Evolutionary conservation across 2,888 invertebrate genomes (phyloP).

Genomic region (Tetropium fuscum): DNA sequence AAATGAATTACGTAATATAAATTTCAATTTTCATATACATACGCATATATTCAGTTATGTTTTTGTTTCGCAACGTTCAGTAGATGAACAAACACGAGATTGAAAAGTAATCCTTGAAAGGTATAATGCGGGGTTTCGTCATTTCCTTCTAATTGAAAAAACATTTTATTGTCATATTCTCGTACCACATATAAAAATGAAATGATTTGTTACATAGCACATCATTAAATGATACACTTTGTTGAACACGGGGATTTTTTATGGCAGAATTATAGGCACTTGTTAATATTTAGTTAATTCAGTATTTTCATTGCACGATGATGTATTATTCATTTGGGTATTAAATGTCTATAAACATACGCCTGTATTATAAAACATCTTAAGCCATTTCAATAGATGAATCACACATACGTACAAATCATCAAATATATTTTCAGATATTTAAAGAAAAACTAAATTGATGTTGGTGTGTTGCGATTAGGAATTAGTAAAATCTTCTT

Average conservation of each 20-base stretch:
- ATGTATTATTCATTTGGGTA: constrained; percentile 8
- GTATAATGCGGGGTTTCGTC: constrained; percentile 54
- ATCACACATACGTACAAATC: too few species aligned
- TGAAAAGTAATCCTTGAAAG: constrained; percentile 51
- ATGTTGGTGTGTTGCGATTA: too few species aligned
- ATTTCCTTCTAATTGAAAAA: constrained; percentile 59
- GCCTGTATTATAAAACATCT: too few species aligned
- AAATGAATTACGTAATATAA: background rate
- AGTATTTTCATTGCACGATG: too few species aligned
- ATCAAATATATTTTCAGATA: too few species aligned
- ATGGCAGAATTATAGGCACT: constrained; percentile 28
- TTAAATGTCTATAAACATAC: constrained; percentile 19
- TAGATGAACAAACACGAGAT: constrained; percentile 32
- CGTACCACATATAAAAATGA: constrained; percentile 53
- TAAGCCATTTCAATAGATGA: too few species aligned
- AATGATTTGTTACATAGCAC: constrained; percentile 58
- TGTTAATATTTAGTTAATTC: too few species aligned
- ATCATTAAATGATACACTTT: constrained; percentile 60
- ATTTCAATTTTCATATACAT: background rate
- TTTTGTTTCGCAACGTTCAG: constrained; percentile 32
- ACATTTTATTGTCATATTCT: constrained; percentile 55
- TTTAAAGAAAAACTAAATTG: too few species aligned
- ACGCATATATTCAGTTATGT: constrained; percentile 29
- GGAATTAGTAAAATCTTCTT: too few species aligned
- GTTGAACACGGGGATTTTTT: constrained; percentile 52